Evolutionary conservation across 2,888 invertebrate genomes (phyloP).

Genomic region (Tanytarsus gracilentus): DNA sequence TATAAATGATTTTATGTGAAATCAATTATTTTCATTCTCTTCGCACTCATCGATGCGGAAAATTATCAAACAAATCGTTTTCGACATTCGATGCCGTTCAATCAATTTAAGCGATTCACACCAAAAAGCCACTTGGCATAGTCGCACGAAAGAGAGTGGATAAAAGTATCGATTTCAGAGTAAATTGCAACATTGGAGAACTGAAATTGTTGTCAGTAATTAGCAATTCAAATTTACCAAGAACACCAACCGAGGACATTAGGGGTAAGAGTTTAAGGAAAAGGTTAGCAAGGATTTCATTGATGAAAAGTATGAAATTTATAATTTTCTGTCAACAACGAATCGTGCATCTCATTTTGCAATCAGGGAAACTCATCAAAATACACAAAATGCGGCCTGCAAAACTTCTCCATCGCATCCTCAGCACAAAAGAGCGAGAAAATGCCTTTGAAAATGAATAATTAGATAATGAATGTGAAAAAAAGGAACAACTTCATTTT

Average conservation of each 20-base stretch:
- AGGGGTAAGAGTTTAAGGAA: too few species aligned
- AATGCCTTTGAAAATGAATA: conserved; percentile 9
- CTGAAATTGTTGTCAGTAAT: conserved; percentile 4
- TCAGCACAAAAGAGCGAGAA: background rate
- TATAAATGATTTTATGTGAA: background rate
- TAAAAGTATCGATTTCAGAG: background rate
- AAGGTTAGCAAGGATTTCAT: background rate
- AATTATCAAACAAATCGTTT: background rate
- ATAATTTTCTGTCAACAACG: background rate
- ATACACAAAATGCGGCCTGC: background rate
- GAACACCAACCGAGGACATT: too few species aligned
- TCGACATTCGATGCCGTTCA: too few species aligned
- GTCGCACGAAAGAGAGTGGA: too few species aligned
- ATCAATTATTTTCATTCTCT: background rate
- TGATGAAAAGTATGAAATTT: background rate
- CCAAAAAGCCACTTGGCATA: too few species aligned
- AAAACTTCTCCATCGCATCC: background rate
- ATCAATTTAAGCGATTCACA: background rate
- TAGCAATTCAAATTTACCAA: conserved; percentile 26
- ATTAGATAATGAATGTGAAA: conserved; percentile 28
- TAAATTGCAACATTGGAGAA: too few species aligned
- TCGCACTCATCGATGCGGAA: background rate
- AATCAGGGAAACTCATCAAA: background rate
- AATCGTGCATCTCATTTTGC: conserved; percentile 8
- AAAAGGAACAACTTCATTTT: conserved; percentile 5